Percentiles rank a stretch among this genome's conserved stretches.
Conservation (phyloP, 2,797 vertebrate genomes). For the Heliangelus exortis region DNA sequence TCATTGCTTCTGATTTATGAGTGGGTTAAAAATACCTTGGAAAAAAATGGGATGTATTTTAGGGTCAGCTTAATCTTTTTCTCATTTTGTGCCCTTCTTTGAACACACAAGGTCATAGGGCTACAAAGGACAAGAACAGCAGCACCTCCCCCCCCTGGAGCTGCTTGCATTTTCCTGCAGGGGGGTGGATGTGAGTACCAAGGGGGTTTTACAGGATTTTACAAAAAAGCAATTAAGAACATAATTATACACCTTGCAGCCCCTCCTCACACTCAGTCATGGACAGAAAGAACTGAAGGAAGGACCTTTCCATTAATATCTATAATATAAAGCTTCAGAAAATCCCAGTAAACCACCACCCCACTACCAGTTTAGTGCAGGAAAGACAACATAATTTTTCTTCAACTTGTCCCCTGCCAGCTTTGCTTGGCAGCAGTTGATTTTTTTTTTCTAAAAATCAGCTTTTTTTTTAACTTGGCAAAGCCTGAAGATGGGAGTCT, state of each 20-base stretch:
- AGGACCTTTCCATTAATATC: accelerated
- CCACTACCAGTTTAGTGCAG: background rate
- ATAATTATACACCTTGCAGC: accelerated
- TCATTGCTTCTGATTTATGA: background rate
- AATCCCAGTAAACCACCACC: background rate
- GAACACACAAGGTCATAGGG: background rate
- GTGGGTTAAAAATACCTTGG: background rate
- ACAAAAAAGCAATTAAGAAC: background rate
- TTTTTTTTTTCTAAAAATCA: too few species aligned
- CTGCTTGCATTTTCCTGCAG: background rate
- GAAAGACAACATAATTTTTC: background rate
- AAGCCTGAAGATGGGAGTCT: background rate
- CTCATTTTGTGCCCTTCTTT: background rate
- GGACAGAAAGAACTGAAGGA: too few species aligned
- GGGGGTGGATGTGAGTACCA: too few species aligned
- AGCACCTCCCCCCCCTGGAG: background rate
- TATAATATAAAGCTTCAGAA: background rate
- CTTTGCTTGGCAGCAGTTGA: accelerated
- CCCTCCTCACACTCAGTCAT: too few species aligned
- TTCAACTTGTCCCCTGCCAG: background rate
- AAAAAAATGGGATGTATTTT: background rate
- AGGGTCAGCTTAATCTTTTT: background rate
- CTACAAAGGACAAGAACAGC: background rate
- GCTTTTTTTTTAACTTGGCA: too few species aligned
- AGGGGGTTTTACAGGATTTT: background rate